phyloP scores from a whole-genome alignment of 2,113 vertebrate species.

The Oryzias melastigma region DNA sequence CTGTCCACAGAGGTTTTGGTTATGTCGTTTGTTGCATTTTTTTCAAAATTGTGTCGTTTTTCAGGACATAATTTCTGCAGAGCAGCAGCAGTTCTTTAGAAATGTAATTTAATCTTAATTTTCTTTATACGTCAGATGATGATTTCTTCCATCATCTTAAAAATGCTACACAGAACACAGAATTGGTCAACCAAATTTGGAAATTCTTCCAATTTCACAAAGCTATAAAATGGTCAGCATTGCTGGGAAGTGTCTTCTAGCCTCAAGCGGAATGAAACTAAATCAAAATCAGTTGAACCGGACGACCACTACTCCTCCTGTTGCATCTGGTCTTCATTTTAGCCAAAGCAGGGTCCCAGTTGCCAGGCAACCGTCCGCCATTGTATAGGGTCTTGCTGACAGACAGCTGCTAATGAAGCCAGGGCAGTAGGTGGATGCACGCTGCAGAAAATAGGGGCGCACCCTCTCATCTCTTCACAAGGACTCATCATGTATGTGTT shows the following conservation, averaged over 20 bases:
- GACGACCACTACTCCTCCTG: constrained; percentile 61
- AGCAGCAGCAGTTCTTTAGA: no score
- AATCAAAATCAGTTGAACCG: constrained; percentile 51
- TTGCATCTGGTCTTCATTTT: constrained; percentile 68
- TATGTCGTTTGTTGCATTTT: no score
- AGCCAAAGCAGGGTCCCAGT: constrained; percentile 70
- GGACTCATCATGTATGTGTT: constrained; percentile 2
- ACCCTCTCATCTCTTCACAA: constrained; percentile 36
- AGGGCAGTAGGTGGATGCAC: constrained; percentile 20
- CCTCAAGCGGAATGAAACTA: constrained; percentile 38
- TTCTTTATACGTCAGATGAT: no score
- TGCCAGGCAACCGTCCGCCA: constrained; percentile 78
- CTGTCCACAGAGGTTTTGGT: no score
- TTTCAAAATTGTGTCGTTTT: no score
- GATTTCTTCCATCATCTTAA: no score
- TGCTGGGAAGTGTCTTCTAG: constrained; percentile 7
- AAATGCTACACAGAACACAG: no score
- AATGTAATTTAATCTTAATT: no score
- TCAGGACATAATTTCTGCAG: no score
- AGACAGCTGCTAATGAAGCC: constrained; percentile 73
- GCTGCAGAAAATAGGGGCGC: constrained; percentile 31
- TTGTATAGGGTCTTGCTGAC: constrained; percentile 57
- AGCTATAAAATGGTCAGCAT: no score
- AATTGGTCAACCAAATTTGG: no score
- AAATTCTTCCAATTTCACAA: no score